These are phyloP conservation scores for Mesitornis unicolor DNA, from an alignment of 2,113 vertebrate genomes.

Conservation along the genomic window DNA sequence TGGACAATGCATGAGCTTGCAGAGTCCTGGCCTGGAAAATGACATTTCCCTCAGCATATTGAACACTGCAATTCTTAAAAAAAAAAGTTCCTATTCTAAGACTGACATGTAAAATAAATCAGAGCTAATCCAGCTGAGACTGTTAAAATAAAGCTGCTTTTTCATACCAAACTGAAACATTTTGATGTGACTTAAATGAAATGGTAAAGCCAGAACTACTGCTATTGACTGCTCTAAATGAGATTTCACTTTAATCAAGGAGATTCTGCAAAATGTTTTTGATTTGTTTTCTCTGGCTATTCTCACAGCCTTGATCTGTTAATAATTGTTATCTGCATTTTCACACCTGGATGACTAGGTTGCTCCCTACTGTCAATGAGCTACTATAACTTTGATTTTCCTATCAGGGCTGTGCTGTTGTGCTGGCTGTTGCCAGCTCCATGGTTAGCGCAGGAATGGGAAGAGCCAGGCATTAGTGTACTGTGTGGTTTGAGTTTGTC, in stretches of 20 bases:
- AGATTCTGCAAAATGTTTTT: background rate
- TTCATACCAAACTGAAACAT: background rate
- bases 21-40: background rate
- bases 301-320: background rate
- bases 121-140: background rate
- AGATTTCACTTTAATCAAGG: background rate
- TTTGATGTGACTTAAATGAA: slow-evolving; percentile 11
- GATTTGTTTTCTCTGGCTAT: background rate
- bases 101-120: background rate
- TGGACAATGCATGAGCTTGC: background rate
- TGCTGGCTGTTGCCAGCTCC: background rate
- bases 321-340: background rate
- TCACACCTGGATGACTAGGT: background rate
- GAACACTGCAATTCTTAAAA: background rate
- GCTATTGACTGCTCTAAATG: background rate
- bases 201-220: background rate
- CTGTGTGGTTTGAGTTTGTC: background rate
- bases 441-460: background rate
- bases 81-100: background rate
- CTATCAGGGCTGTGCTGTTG: background rate
- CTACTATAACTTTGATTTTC: background rate
- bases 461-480: background rate
- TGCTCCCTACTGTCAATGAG: background rate
- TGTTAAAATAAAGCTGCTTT: slow-evolving; percentile 14
- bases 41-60: background rate